Evolutionary conservation across 2,797 vertebrate species (phyloP).

Genomic region (Caiman crocodilus): DNA sequence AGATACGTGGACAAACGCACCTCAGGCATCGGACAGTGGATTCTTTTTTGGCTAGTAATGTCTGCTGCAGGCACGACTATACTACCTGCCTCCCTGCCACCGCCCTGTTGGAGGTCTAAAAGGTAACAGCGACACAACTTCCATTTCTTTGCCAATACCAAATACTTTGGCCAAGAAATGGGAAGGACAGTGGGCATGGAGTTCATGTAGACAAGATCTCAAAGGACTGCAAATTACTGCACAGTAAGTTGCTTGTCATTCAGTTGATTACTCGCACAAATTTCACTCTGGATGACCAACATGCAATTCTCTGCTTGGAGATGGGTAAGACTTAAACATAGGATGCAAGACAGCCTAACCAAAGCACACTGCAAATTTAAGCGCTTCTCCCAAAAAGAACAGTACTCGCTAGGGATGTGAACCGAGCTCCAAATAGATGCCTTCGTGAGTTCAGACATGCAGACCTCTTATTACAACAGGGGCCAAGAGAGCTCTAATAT

Average conservation of each 20-base stretch:
- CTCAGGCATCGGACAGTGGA: background rate
- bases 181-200: background rate
- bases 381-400: background rate
- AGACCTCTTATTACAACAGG: background rate
- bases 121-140: background rate
- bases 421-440: background rate
- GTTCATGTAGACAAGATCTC: fast-evolving
- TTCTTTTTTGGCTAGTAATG: background rate
- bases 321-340: background rate
- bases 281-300: background rate
- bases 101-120: fast-evolving
- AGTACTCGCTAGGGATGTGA: background rate
- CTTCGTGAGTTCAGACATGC: background rate
- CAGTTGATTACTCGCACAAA: background rate
- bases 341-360: too few relatives aligned
- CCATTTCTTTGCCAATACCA: background rate
- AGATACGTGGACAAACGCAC: fast-evolving
- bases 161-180: background rate
- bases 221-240: background rate
- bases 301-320: background rate
- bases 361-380: too few relatives aligned
- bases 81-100: background rate
- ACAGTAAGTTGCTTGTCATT: background rate
- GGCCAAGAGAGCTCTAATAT: background rate
- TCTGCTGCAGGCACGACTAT: background rate